Percentiles rank a stretch among this genome's conserved stretches.
phyloP scores from a whole-genome alignment of 1,140 invertebrate species.

The Whitmania pigra region DNA sequence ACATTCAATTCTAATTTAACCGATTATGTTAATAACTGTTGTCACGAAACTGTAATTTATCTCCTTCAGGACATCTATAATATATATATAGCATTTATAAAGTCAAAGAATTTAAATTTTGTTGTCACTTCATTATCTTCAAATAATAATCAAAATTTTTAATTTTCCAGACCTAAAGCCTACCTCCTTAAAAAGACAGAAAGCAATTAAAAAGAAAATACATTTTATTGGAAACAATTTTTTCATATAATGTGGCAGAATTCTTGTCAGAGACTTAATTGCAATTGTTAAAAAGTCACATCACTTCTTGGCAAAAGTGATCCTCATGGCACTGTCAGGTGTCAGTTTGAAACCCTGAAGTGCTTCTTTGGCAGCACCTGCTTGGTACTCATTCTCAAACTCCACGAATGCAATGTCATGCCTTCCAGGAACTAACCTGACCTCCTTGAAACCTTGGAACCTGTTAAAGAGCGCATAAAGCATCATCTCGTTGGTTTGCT shows the following conservation, averaged over 20 bases:
- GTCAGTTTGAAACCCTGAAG: conserved; percentile 98
- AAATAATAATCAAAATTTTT: not conserved
- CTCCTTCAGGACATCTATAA: too few species aligned
- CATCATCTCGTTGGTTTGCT: conserved; percentile 99
- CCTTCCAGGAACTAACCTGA: conserved; percentile 90
- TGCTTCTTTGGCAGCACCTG: conserved; percentile 86
- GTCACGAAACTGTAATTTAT: too few species aligned
- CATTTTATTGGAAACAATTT: too few species aligned
- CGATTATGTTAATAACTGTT: too few species aligned
- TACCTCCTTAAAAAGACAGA: conserved; percentile 13
- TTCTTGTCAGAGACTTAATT: too few species aligned
- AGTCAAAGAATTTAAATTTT: too few species aligned
- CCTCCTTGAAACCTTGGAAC: conserved; percentile 97
- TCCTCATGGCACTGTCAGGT: conserved; percentile 95
- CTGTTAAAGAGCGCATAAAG: conserved; percentile 96
- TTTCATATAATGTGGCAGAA: too few species aligned
- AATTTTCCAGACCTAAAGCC: not conserved
- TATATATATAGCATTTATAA: too few species aligned
- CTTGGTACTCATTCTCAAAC: conserved; percentile 93
- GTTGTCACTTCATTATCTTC: not conserved
- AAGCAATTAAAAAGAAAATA: too few species aligned
- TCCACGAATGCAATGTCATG: conserved; percentile 99
- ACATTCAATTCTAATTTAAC: too few species aligned
- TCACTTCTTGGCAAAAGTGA: conserved; percentile 93
- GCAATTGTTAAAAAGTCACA: too few species aligned